These are phyloP conservation scores for Sabatieria punctata DNA, from an alignment of 2,888 invertebrate genomes.

Conservation along the genomic window DNA sequence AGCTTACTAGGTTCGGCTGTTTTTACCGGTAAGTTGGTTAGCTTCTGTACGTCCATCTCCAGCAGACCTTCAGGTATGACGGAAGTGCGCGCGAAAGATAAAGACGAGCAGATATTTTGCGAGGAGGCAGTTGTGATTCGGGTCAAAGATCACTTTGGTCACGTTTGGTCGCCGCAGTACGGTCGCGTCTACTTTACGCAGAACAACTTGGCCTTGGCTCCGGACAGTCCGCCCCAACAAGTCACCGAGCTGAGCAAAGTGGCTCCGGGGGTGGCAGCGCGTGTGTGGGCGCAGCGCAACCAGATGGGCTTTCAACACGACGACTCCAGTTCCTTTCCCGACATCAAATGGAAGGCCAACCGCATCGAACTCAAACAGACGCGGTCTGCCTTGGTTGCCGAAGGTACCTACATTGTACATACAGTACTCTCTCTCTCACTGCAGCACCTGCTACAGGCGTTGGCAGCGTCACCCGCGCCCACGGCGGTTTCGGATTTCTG, in stretches of 20 bases:
- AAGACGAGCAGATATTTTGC: not conserved
- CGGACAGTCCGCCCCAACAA: too few species aligned
- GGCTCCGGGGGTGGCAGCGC: too few species aligned
- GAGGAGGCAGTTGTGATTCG: not conserved
- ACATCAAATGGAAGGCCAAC: conserved; percentile 1
- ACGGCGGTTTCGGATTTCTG: conserved; percentile 1
- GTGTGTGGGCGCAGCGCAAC: too few species aligned
- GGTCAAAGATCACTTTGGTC: conserved; percentile 1
- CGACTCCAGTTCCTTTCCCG: not conserved
- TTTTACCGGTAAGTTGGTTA: too few species aligned
- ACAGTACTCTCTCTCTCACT: too few species aligned
- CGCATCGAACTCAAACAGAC: not conserved
- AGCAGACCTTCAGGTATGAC: too few species aligned
- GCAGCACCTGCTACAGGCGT: not conserved
- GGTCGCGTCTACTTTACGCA: not conserved
- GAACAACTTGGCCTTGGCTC: not conserved
- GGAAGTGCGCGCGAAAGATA: too few species aligned
- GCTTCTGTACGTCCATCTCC: too few species aligned
- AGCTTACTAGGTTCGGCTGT: too few species aligned
- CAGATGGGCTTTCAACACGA: not conserved
- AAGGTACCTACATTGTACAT: not conserved
- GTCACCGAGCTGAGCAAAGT: too few species aligned
- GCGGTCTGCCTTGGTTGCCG: not conserved
- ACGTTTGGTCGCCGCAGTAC: not conserved
- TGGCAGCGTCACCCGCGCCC: not conserved